Evolutionary conservation across 2,888 invertebrate species (phyloP).

Genomic region (Cerceris rybyensis): DNA sequence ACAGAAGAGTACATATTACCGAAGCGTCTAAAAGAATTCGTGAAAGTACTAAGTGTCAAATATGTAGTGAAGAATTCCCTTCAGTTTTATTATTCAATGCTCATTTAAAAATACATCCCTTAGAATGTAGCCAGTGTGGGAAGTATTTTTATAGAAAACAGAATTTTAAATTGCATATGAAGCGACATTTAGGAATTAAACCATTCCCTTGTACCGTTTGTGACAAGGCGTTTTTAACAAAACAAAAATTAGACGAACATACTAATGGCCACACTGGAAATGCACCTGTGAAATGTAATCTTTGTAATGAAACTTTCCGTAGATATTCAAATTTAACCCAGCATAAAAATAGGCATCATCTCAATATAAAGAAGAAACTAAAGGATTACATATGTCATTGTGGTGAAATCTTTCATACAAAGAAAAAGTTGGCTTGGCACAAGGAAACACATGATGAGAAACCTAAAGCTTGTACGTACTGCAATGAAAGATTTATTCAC

Average conservation of each 20-base stretch:
- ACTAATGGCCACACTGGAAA: constrained; percentile 92
- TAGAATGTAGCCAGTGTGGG: constrained; percentile 92
- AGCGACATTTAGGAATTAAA: constrained; percentile 91
- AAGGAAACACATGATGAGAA: constrained; percentile 91
- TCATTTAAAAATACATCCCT: constrained; percentile 90
- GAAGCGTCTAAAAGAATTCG: constrained; percentile 77
- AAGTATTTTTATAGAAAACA: constrained; percentile 89
- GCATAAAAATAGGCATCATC: constrained; percentile 91
- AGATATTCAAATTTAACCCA: constrained; percentile 93
- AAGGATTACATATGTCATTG: constrained; percentile 90
- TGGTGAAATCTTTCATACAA: constrained; percentile 91
- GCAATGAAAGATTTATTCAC: constrained; percentile 94
- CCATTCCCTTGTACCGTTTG: constrained; percentile 90
- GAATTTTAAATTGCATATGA: constrained; percentile 90
- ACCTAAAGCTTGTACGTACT: constrained; percentile 92
- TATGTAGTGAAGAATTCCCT: constrained; percentile 87
- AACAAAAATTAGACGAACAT: constrained; percentile 92
- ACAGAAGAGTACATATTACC: constrained; percentile 75
- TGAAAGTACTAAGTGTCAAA: constrained; percentile 83
- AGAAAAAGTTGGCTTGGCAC: constrained; percentile 93
- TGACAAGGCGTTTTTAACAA: constrained; percentile 91
- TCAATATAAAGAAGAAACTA: constrained; percentile 87
- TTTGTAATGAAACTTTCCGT: constrained; percentile 91
- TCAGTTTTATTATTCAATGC: constrained; percentile 87
- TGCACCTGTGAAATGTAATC: constrained; percentile 90